These are phyloP conservation scores for Anadara kagoshimensis DNA, from an alignment of 1,140 invertebrate species.

Conservation along the genomic window DNA sequence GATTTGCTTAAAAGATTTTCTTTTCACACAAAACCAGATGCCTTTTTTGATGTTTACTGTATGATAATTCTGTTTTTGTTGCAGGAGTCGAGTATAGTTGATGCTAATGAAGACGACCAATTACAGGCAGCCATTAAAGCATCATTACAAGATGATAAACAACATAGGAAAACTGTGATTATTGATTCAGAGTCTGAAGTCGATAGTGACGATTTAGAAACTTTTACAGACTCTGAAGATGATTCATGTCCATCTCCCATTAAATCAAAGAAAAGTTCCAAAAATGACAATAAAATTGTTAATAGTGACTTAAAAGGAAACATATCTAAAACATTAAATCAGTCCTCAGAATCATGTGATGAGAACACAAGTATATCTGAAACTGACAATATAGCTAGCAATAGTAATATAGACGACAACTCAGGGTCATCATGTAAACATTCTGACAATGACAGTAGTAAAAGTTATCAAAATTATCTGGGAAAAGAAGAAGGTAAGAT, in stretches of 20 bases:
- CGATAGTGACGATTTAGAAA: conserved; percentile 70
- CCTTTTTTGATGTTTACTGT: too few species aligned
- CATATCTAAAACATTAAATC: not conserved
- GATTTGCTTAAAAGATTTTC: too few species aligned
- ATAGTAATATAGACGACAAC: not conserved
- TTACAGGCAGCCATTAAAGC: conserved; percentile 75
- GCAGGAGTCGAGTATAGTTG: conserved; percentile 67
- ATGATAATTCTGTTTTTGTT: not conserved
- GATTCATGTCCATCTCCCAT: conserved; percentile 35
- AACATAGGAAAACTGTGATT: conserved; percentile 28
- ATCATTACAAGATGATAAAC: conserved; percentile 61
- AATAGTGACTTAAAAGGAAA: not conserved
- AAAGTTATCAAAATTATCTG: conserved; percentile 35
- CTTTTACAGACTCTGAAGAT: conserved; percentile 70
- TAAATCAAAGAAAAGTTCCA: not conserved
- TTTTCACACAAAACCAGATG: too few species aligned
- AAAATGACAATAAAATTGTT: not conserved
- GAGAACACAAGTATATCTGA: too few species aligned
- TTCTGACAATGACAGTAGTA: not conserved
- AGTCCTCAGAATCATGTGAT: not conserved
- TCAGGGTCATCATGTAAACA: not conserved
- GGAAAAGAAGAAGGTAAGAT: conserved; percentile 40
- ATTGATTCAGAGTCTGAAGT: conserved; percentile 49
- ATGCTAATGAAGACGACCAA: conserved; percentile 75
- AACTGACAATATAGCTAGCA: not conserved